Conservation (phyloP, 2,113 vertebrate genomes). For the Salvelinus sp. region DNA sequence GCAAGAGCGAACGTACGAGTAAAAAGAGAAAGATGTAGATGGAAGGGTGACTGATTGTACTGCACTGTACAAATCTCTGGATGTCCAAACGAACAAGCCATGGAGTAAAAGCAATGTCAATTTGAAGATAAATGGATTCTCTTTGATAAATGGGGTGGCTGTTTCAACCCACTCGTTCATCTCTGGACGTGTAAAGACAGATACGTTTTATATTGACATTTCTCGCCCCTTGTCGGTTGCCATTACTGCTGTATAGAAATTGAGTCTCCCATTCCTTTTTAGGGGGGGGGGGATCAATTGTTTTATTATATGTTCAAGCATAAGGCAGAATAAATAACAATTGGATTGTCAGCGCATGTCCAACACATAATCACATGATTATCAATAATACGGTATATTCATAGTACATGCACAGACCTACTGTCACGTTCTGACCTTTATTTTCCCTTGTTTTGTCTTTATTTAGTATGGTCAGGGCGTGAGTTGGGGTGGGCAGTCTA, state of each 20-base stretch:
- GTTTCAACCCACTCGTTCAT: slow-evolving; percentile 27
- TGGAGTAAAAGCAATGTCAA: slow-evolving; percentile 32
- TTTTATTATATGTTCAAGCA: too few species aligned
- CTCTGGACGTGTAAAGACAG: slow-evolving; percentile 25
- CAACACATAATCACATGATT: too few species aligned
- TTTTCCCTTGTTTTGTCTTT: too few species aligned
- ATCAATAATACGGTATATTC: too few species aligned
- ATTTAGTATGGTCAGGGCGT: too few species aligned
- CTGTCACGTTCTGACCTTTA: too few species aligned
- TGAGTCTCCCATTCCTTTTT: not conserved
- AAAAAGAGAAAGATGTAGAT: not conserved
- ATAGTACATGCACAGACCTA: too few species aligned
- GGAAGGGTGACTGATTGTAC: not conserved
- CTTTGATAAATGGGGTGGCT: slow-evolving; percentile 32
- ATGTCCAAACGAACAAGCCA: slow-evolving; percentile 17
- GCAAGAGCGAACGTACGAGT: not conserved
- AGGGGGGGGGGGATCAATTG: too few species aligned
- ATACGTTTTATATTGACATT: slow-evolving; percentile 31
- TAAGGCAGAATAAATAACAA: too few species aligned
- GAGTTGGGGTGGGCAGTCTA: too few species aligned
- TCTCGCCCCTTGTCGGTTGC: slow-evolving; percentile 8
- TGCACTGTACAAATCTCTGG: slow-evolving; percentile 11
- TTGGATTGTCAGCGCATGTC: too few species aligned
- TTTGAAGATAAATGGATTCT: slow-evolving; percentile 28
- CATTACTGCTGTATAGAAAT: slow-evolving; percentile 32